Evolutionary conservation across 1,140 invertebrate genomes (phyloP), one percentile per base, ranked within the genome.

Genomic region (Hormaphis cornu): DNA sequence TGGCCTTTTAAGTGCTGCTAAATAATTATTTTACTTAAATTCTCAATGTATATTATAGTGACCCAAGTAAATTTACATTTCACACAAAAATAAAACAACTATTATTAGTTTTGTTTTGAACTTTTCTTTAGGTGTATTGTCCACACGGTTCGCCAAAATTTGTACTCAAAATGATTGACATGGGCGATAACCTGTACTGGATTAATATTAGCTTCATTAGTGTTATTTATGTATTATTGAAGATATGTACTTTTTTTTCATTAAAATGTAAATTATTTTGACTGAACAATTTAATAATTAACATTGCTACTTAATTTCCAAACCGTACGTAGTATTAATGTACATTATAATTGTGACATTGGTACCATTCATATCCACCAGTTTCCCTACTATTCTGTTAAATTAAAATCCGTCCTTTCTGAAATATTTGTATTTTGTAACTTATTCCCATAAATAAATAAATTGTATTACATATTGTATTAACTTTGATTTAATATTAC

Each of bases 81-180:
- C 14, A 40, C 14, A 40, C 37, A 46, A 46, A 46, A n/a, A 46
- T 44, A 1, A 18, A 33, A 16, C 4, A 30, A 16, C 10, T 66
- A 66, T 46, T 42, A 50, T 24, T 30, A 35, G 7, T 30, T 66
- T 61, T 46, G 28, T 44, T 61, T 18, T 61, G 4, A 8, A 8
- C 5, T 6, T 22, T 35, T 48, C 7, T 42, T n/a, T 50, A 66
- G 61, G 24, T 66, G 8, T 66, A 50, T 66, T 66, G 61, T 50
- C 28, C 12, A 50, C 50, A n/a, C 35, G 61, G 61, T 24, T 66
- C 61, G 35, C 61, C 61, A 50, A 66, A 66, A 33, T 22, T 66
- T 20, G 50, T 66, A 30, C 61, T 66, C 22, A 28, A 66, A 22
- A 33, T 37, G 22, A 14, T 66, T 48, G 61, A 48, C 33, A 66